Evolutionary conservation across 2,888 invertebrate species (phyloP), one percentile per base, ranked within the genome.

Genomic region (Ectemnius cavifrons): DNA sequence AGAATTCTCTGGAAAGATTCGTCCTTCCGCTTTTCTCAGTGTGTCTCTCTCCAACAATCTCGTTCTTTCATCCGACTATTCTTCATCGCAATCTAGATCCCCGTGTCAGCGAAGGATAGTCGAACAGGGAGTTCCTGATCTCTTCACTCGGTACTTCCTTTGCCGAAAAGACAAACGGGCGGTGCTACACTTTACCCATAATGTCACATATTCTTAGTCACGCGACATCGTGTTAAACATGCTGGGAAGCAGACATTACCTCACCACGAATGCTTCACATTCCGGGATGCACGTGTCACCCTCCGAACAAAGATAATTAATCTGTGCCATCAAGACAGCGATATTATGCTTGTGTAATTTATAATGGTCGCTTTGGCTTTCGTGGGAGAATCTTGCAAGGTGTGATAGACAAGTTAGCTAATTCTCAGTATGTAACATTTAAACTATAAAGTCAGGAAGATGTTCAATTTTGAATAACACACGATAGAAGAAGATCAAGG

Each of bases 1-100:
- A 67, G 71, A 71, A 75, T 72, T 8, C 65, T 68, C 76, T 23
- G 27, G 68, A 74, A 61, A 74, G 68, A 65, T 75, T 78, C 78
- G 63, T 70, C 67, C 72, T 65, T 70, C 70, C 67, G 67, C n/a
- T n/a, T 71, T 11, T 37, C 37, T 6, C 6, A 8, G 37, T 37
- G 37, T 2, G 23, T 23, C 23, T 23, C 23, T 3, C 23, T 23
- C 3, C 3, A 3, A 23, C 23, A 23, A 23, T 70, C 73, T 63
- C 60, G 52, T 62, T 67, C 66, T 65, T 67, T 63, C 68, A 57
- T 58, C 56, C 63, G 6, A 71, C 73, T 61, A 77, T 78, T 74
- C 77, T 69, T 78, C 78, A 78, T 77, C 71, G 69, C 67, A 78
- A 78, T 78, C 77, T 74, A 77, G 76, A 77, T 74, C 71, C 77